Percentiles rank a stretch among this genome's conserved stretches.
phyloP scores from a whole-genome alignment of 2,888 invertebrate species.

The Chromoteleia sp. region DNA sequence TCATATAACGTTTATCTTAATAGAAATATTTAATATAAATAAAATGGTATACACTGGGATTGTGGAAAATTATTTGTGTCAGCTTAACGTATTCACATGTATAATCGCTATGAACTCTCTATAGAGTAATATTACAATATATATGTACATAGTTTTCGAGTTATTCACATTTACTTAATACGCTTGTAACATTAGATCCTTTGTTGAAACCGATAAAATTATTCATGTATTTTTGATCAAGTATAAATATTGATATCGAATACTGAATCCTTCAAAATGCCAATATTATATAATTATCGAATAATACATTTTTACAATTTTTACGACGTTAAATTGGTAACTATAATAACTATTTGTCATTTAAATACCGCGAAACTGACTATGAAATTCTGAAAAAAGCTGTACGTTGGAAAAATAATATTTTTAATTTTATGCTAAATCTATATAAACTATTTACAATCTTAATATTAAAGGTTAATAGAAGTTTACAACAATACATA shows the following conservation, averaged over 20 bases:
- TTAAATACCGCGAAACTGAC: too few species aligned
- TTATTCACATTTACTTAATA: neutral
- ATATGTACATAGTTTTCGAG: constrained; percentile 10
- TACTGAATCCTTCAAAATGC: neutral
- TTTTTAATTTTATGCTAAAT: too few species aligned
- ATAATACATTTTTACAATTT: neutral
- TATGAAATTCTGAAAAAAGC: too few species aligned
- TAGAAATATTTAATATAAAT: too few species aligned
- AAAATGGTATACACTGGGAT: too few species aligned
- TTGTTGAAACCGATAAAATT: neutral
- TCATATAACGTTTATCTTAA: too few species aligned
- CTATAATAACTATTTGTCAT: too few species aligned
- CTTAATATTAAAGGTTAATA: too few species aligned
- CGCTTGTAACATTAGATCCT: constrained; percentile 5
- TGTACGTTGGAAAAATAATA: too few species aligned
- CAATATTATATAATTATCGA: neutral
- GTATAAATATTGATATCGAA: neutral
- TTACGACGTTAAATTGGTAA: neutral
- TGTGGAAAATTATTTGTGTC: neutral
- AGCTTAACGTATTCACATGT: neutral
- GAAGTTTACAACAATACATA: too few species aligned
- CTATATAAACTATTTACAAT: too few species aligned
- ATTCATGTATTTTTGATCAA: neutral
- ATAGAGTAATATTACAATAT: constrained; percentile 16
- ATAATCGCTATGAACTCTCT: neutral